Conservation (phyloP, 2,797 vertebrate genomes). For the Petrocephalus schoutedeni region DNA sequence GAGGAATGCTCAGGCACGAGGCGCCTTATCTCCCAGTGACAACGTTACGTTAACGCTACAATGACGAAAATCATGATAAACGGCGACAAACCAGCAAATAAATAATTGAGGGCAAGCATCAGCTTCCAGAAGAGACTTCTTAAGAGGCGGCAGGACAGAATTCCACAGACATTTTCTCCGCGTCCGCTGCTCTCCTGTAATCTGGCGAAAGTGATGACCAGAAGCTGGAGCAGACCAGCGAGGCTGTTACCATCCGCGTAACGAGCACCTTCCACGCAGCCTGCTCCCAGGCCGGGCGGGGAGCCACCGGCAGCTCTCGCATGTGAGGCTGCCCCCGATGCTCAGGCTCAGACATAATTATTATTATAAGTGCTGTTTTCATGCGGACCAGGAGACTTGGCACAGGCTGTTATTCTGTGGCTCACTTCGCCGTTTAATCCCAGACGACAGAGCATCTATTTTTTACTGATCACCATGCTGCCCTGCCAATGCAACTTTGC, state of each 20-base stretch:
- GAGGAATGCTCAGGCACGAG: background rate
- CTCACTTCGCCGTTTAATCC: slow-evolving; percentile 38
- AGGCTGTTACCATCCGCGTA: background rate
- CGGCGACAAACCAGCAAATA: slow-evolving; percentile 73
- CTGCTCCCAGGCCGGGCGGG: background rate
- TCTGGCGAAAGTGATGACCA: background rate
- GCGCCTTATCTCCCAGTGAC: background rate
- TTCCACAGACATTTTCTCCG: background rate
- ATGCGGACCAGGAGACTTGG: slow-evolving; percentile 65
- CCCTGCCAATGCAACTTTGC: slow-evolving; percentile 69
- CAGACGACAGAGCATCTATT: slow-evolving; percentile 61
- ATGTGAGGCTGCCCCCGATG: slow-evolving; percentile 27
- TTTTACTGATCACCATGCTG: slow-evolving; percentile 47
- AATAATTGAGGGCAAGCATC: slow-evolving; percentile 71
- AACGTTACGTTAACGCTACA: slow-evolving; percentile 20
- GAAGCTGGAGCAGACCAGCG: background rate
- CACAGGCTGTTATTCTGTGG: slow-evolving; percentile 33
- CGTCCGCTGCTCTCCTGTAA: background rate
- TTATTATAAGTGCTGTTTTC: slow-evolving; percentile 57
- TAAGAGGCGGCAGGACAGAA: slow-evolving; percentile 31
- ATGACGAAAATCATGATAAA: slow-evolving; percentile 65
- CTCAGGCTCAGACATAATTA: slow-evolving; percentile 57
- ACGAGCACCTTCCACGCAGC: background rate
- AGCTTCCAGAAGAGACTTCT: slow-evolving; percentile 40
- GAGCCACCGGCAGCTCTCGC: background rate